Evolutionary conservation across 2,113 vertebrate species (phyloP).

Genomic region (Caloenas nicobarica): DNA sequence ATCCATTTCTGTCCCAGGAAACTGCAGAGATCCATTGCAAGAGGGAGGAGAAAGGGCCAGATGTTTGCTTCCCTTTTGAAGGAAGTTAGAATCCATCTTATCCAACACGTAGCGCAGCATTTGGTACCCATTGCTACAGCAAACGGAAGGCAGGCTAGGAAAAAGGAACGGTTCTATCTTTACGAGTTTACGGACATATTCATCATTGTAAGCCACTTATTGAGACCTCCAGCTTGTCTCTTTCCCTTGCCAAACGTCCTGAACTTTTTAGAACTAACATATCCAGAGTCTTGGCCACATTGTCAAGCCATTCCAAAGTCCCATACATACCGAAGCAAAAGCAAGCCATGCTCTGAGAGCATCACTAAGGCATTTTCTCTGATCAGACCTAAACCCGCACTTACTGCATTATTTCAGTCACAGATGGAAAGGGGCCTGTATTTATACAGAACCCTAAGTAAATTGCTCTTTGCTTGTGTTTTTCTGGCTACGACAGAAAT

Average conservation of each 20-base stretch:
- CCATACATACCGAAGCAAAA: background rate
- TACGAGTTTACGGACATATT: background rate
- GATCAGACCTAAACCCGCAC: background rate
- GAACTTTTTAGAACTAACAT: background rate
- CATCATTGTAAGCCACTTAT: background rate
- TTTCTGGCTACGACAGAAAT: background rate
- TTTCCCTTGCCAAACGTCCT: background rate
- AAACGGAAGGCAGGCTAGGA: background rate
- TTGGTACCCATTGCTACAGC: background rate
- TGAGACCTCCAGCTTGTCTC: background rate
- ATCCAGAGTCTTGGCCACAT: rapidly evolving
- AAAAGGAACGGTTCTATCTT: background rate
- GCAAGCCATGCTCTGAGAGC: background rate
- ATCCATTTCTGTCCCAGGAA: background rate
- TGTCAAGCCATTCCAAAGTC: background rate
- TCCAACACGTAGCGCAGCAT: rapidly evolving
- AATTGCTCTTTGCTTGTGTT: background rate
- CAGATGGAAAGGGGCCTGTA: background rate
- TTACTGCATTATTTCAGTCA: background rate
- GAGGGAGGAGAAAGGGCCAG: background rate
- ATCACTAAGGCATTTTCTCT: background rate
- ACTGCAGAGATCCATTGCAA: background rate
- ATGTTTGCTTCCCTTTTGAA: background rate
- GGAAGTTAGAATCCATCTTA: background rate
- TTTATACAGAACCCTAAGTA: background rate